Conservation (phyloP, 2,797 vertebrate genomes). For the Sebastes nivosus region DNA sequence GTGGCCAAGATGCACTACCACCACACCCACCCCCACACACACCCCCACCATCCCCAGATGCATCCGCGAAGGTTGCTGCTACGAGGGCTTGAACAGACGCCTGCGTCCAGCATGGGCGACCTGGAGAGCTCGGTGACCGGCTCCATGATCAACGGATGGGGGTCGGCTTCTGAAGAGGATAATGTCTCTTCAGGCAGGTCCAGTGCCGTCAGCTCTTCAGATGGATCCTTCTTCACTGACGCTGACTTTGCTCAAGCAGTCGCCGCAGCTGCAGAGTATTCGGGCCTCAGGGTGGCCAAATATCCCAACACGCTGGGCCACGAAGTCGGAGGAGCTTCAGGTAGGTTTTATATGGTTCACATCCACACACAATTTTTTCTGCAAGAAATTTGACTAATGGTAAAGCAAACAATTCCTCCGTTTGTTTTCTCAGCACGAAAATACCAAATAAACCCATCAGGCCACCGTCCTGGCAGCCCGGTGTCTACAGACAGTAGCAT, state of each 20-base stretch:
- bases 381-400: background rate
- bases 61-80: slow-evolving; percentile 90
- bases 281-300: slow-evolving; percentile 91
- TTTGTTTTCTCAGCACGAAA: slow-evolving; percentile 86
- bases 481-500: slow-evolving; percentile 97
- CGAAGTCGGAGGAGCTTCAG: slow-evolving; percentile 71
- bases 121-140: slow-evolving; percentile 97
- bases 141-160: slow-evolving; percentile 99
- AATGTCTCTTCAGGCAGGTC: slow-evolving; percentile 97
- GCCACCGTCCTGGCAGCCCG: slow-evolving; percentile 93
- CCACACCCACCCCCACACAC: slow-evolving; percentile 73
- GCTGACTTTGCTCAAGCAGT: slow-evolving; percentile 98
- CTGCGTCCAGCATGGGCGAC: slow-evolving; percentile 96
- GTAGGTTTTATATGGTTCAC: slow-evolving; percentile 32
- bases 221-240: slow-evolving; percentile 97
- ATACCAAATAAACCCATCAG: slow-evolving; percentile 90
- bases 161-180: slow-evolving; percentile 97
- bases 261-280: slow-evolving; percentile 94
- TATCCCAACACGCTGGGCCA: slow-evolving; percentile 82
- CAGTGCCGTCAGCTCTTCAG: slow-evolving; percentile 94
- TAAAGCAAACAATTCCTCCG: background rate
- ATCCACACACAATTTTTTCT: background rate
- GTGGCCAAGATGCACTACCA: slow-evolving; percentile 92
- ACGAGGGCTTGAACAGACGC: slow-evolving; percentile 95
- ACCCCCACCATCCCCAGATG: slow-evolving; percentile 78